Base-by-base conservation (phyloP, 1,140 invertebrate species). In the Pseudomyrmex pallidus region DNA sequence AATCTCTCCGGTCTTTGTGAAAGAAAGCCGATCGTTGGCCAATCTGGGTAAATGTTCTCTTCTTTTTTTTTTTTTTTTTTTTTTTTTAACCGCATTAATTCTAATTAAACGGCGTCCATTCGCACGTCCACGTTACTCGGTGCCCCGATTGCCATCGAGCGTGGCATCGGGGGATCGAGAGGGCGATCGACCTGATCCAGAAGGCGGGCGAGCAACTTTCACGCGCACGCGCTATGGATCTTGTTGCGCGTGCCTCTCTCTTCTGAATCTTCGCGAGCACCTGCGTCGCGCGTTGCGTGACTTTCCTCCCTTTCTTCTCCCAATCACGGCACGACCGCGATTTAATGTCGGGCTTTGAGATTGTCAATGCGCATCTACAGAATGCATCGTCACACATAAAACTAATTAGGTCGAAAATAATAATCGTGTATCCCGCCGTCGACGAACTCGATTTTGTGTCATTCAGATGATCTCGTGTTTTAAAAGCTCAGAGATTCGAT, bases 191-290 rank as follows among this genome's bases (percentile, higher is more conserved):
- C 66, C 76, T 61, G 76, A 61, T 80, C 52, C 64, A 80, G 44
- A 80, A 80, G 76, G 66, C 22, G 52, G 83, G 62, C 86, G 77
- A 59, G 20, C 76, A 72, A 88, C 90, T 90, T 92, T 91, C 86
- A 91, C 89, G 87, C 90, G 89, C 87, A 89, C 85, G 90, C 90
- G 87, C 86, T 86, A 85, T 87, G 80, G 76, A 89, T 90, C 87
- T 85, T 70, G 72, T 63, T 85, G 86, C 90, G 90, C 91, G 91
- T 90, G 91, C 87, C 90, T 86, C 86, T 82, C 68, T 83, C 85
- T 85, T 74, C 72, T 61, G 78, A 74, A 48, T 66, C 52, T 56
- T 82, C 62, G 76, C 50, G 61, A 74, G 70, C 90, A 91, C 90
- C 91, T 91, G 89, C 91, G 82, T 82, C 80, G 84, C 70, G 68